A percentile compares a stretch with the other conserved stretches of the same genome.
These are phyloP conservation scores for Caenorhabditis zanzibari DNA, from an alignment of 2,888 invertebrate genomes.

Conservation along the genomic window DNA sequence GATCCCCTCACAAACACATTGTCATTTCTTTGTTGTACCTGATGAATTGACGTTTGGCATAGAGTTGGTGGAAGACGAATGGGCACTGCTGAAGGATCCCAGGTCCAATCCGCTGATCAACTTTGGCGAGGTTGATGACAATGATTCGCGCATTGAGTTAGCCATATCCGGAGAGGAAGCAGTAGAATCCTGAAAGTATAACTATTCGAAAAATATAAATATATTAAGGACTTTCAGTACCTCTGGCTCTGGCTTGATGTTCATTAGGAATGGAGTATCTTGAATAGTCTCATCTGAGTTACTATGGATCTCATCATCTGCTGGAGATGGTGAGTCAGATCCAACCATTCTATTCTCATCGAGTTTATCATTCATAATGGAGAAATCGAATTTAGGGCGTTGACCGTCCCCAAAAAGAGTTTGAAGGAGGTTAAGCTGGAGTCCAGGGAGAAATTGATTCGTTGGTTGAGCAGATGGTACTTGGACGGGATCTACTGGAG, in stretches of 20 bases:
- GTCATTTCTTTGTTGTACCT: constrained; percentile 47
- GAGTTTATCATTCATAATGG: constrained; percentile 29
- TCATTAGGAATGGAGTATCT: constrained; percentile 35
- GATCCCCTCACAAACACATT: background rate
- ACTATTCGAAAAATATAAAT: background rate
- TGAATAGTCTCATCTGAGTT: constrained; percentile 71
- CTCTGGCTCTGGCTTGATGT: constrained; percentile 48
- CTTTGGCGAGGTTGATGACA: constrained; percentile 72
- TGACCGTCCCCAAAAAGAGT: constrained; percentile 34
- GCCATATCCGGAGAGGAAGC: constrained; percentile 78
- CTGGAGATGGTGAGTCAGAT: constrained; percentile 81
- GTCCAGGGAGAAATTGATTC: constrained; percentile 42
- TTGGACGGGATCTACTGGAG: constrained; percentile 37
- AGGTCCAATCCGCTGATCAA: constrained; percentile 63
- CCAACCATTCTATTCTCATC: constrained; percentile 78
- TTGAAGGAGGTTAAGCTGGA: constrained; percentile 53
- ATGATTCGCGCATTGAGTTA: constrained; percentile 65
- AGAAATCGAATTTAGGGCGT: constrained; percentile 62
- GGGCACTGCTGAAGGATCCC: constrained; percentile 42
- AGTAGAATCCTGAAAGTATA: constrained; percentile 73
- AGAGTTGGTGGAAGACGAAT: constrained; percentile 50
- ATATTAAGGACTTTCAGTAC: background rate
- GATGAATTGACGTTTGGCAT: constrained; percentile 60
- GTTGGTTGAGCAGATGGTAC: constrained; percentile 24
- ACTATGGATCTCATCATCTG: constrained; percentile 79